Evolutionary conservation across 2,797 vertebrate species (phyloP), one percentile per base, ranked within the genome.

Genomic region (Gallinago solitaria): DNA sequence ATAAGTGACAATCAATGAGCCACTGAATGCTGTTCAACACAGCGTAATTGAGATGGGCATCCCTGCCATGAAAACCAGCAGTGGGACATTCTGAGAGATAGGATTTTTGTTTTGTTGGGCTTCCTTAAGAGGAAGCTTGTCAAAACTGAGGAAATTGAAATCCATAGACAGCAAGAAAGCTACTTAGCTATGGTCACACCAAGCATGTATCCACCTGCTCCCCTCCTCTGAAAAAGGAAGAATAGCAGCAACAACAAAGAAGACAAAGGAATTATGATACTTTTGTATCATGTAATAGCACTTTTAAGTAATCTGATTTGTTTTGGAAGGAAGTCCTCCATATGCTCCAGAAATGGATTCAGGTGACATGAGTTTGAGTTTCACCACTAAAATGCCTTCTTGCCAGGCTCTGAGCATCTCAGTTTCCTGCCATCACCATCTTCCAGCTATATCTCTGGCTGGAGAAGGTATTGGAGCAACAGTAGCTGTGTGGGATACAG

Each of bases 121-220:
- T 93, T 93, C n/a, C 73, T 91, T 57, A 94, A 80, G 50, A 78
- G 86, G 93, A 93, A 94, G 71, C 53, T 61, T 84, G 83, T 91
- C 78, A 93, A 92, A 95, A 86, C 81, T 59, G 76, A 73, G 90
- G 90, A 91, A 96, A 95, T 43, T 76, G 90, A 92, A 96, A 92
- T 80, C 71, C 24, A 4, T 5, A 89, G 61, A 94, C 83, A 92
- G 86, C 96, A 95, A 89, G 86, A 93, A 92, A 77, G 35, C 74
- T 82, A 24, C 18, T 61, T 28, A 83, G 67, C 45, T 56, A 5
- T 41, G 5, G 45, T 61, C 88, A 54, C 50, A 68, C 35, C 39
- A 75, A 30, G 37, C 25, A 9, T 28, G 19, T 37, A 48, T 82
- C 83, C 75, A 82, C 74, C n/a, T 43, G 9, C 67, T 67, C 28